phyloP scores from a whole-genome alignment of 92 coral and sea anemone genomes.

The Scolanthus callimorphus region DNA sequence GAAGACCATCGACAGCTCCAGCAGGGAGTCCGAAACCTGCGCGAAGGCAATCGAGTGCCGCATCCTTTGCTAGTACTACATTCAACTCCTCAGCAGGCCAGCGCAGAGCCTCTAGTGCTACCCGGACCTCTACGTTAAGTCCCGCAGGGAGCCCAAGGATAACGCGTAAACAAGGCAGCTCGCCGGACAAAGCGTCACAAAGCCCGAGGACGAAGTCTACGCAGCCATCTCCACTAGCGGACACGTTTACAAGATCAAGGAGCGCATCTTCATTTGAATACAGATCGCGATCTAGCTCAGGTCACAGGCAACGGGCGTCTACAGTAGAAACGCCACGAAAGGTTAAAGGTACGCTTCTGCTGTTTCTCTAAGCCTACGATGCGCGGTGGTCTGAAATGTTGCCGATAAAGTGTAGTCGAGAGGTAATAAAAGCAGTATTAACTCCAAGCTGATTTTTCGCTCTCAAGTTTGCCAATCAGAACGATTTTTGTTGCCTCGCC shows the following conservation, averaged over 20 bases:
- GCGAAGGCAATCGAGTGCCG: conserved; percentile 22
- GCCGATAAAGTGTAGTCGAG: no score
- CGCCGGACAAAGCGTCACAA: conserved; percentile 4
- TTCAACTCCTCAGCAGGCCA: conserved; percentile 12
- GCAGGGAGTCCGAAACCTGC: conserved; percentile 7
- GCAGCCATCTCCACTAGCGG: background rate
- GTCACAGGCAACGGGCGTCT: background rate
- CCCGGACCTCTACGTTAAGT: conserved; percentile 14
- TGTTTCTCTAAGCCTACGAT: no score
- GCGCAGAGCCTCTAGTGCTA: conserved; percentile 32
- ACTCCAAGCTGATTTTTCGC: no score
- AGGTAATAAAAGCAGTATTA: no score
- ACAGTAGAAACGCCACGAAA: background rate
- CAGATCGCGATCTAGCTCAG: conserved; percentile 10
- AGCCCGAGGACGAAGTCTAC: conserved; percentile 11
- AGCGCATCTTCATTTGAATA: conserved; percentile 61
- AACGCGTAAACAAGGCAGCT: conserved; percentile 10
- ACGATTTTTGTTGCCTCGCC: no score
- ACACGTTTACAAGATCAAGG: background rate
- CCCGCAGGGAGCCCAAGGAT: conserved; percentile 34
- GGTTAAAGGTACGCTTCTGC: conserved; percentile 2
- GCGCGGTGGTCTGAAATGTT: no score
- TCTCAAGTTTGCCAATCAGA: no score
- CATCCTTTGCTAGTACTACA: conserved; percentile 13
- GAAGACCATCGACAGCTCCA: conserved; percentile 28